Percentiles rank a stretch among this genome's conserved stretches.
These are phyloP conservation scores for Eupsittula cactorum DNA, from an alignment of 2,113 vertebrate genomes.

Conservation along the genomic window DNA sequence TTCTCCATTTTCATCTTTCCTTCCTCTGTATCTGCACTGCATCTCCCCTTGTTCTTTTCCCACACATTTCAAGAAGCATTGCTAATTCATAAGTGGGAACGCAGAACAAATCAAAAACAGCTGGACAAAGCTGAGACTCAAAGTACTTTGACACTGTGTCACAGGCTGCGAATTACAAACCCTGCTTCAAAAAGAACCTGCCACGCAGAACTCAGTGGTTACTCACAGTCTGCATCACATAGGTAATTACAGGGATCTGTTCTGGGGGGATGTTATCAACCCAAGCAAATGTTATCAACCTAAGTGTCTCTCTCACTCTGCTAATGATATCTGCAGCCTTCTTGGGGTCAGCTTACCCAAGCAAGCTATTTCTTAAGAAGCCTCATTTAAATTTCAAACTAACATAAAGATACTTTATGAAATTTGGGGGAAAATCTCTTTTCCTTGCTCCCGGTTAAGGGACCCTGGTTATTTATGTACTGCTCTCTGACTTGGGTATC, in stretches of 20 bases:
- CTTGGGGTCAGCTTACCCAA: background rate
- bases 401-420: background rate
- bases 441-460: background rate
- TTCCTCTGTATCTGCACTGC: background rate
- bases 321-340: background rate
- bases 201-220: background rate
- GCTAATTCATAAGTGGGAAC: background rate
- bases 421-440: background rate
- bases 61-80: background rate
- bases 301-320: background rate
- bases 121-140: background rate
- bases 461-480: background rate
- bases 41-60: background rate
- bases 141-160: background rate
- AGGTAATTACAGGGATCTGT: background rate
- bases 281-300: background rate
- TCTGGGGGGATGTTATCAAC: background rate
- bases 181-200: background rate
- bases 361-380: background rate
- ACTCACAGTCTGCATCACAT: accelerated
- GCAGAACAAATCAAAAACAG: background rate
- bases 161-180: background rate
- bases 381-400: background rate
- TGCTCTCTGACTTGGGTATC: background rate
- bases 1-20: background rate